phyloP scores from a whole-genome alignment of 2,113 vertebrate species.

The Ophthalmotilapia sp. region DNA sequence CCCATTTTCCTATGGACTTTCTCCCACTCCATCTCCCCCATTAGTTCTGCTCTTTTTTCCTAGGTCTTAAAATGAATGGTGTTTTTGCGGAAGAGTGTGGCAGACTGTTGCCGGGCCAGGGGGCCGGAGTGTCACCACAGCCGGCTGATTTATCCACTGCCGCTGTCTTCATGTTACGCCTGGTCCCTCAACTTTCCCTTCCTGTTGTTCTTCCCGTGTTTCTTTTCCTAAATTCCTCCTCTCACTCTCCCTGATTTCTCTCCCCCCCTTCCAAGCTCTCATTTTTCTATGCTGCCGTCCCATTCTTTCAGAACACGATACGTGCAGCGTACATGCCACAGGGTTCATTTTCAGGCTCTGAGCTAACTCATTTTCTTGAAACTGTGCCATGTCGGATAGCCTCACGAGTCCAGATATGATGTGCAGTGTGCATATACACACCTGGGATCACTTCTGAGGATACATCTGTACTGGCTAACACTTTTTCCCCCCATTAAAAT shows the following conservation, averaged over 20 bases:
- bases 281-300: slow-evolving; percentile 24
- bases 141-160: slow-evolving; percentile 70
- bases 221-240: slow-evolving; percentile 66
- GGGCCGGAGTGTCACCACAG: slow-evolving; percentile 55
- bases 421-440: background rate
- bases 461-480: background rate
- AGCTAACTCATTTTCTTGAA: background rate
- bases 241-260: slow-evolving; percentile 36
- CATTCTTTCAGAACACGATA: slow-evolving; percentile 48
- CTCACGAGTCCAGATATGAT: background rate
- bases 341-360: slow-evolving; percentile 32
- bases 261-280: slow-evolving; percentile 2
- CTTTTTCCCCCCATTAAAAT: background rate
- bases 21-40: background rate
- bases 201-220: slow-evolving; percentile 77
- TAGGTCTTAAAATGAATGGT: slow-evolving; percentile 57
- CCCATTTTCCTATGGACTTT: background rate
- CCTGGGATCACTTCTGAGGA: slow-evolving; percentile 35
- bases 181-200: slow-evolving; percentile 69
- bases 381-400: background rate
- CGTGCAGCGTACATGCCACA: slow-evolving; percentile 3
- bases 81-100: slow-evolving; percentile 71
- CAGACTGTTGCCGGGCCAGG: slow-evolving; percentile 36
- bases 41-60: slow-evolving; percentile 21
- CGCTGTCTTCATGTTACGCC: slow-evolving; percentile 72